Percentiles rank a stretch among this genome's conserved stretches.
Evolutionary conservation across 1,140 invertebrate genomes (phyloP).

Genomic region (Holotrichia oblita): DNA sequence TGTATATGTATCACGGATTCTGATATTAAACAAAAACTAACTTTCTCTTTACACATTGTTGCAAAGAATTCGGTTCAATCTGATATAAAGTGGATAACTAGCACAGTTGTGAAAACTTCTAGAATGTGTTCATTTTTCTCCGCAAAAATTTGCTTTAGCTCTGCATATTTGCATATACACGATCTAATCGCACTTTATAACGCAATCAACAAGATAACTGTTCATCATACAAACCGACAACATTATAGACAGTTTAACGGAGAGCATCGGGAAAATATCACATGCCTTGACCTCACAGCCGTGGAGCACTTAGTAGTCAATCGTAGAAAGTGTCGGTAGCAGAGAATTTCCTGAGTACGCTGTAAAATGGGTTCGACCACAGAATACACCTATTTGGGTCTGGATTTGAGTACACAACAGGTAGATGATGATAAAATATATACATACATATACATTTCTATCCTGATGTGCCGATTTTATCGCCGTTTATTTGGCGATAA

Average conservation of each 20-base stretch:
- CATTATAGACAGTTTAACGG: slow-evolving; percentile 5
- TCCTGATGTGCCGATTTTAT: neutral
- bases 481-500: slow-evolving; percentile 4
- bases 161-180: neutral
- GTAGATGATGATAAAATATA: slow-evolving; percentile 6
- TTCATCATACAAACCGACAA: neutral
- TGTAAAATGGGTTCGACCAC: neutral
- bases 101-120: too few relatives aligned
- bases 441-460: neutral
- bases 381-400: slow-evolving; percentile 4
- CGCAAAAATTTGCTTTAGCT: neutral
- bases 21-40: too few relatives aligned
- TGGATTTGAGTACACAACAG: slow-evolving; percentile 31
- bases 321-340: slow-evolving; percentile 7
- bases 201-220: slow-evolving; percentile 23
- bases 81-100: too few relatives aligned
- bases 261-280: slow-evolving; percentile 11
- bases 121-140: too few relatives aligned
- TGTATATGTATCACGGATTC: too few relatives aligned
- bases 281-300: slow-evolving; percentile 24
- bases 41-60: too few relatives aligned
- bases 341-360: neutral
- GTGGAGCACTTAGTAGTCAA: slow-evolving; percentile 24
- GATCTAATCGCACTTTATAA: neutral
- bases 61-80: too few relatives aligned